A percentile compares a stretch with the other conserved stretches of the same genome.
Evolutionary conservation across 2,113 vertebrate genomes (phyloP).

Genomic region (Hoplias malabaricus): DNA sequence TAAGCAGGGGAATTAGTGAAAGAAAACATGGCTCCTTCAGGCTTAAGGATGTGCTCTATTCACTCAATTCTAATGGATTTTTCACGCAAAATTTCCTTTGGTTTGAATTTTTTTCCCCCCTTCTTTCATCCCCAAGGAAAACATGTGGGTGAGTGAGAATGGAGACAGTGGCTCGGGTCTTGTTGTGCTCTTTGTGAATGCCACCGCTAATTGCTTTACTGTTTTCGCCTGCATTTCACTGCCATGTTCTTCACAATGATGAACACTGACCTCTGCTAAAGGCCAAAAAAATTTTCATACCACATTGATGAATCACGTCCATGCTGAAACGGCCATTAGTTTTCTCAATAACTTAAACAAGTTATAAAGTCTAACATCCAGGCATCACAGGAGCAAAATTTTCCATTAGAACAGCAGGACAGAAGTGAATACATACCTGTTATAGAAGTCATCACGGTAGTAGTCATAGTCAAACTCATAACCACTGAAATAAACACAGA

Average conservation of each 20-base stretch:
- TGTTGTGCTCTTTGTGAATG: neutral
- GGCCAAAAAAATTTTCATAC: constrained; percentile 12
- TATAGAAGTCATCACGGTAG: constrained; percentile 99
- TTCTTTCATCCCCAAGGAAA: neutral
- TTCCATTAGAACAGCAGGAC: neutral
- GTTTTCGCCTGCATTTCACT: neutral
- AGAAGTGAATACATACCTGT: constrained; percentile 80
- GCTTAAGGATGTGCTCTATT: constrained; percentile 16
- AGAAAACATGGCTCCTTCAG: constrained; percentile 35
- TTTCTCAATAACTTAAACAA: neutral
- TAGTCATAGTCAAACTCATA: constrained; percentile 99
- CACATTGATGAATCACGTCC: neutral
- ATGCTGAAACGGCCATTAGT: neutral
- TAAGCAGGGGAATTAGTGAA: constrained; percentile 48
- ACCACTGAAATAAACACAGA: constrained; percentile 75
- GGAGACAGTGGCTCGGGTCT: neutral
- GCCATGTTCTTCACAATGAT: neutral
- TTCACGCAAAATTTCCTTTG: neutral
- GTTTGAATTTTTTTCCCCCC: neutral
- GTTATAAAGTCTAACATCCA: neutral
- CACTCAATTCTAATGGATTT: constrained; percentile 10
- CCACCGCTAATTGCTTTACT: constrained; percentile 8
- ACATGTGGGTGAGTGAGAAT: neutral
- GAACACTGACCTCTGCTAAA: constrained; percentile 12
- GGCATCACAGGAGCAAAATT: too few relatives aligned